Evolutionary conservation across 2,888 invertebrate genomes (phyloP), one percentile per base, ranked within the genome.

Genomic region (Troides aeacus): DNA sequence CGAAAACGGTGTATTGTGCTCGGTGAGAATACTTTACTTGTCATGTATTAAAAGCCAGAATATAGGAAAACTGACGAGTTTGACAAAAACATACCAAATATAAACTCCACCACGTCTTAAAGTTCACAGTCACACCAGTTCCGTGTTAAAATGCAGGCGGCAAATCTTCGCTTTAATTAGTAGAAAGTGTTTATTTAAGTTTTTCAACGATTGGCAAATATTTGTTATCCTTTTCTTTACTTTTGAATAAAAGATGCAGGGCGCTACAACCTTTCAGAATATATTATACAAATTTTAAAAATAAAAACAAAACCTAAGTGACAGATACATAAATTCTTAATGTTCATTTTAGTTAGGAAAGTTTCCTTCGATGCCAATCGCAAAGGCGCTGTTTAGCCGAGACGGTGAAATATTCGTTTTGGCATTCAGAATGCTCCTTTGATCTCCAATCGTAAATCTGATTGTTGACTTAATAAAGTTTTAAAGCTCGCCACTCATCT

Each of bases 231-330:
- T 39, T 58, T 62, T 72, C 65, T 73, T 75, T 77, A 76, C 77
- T 73, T 78, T 74, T 71, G 73, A 75, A 65, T 30, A 50, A 83
- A 81, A 82, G 82, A 85, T 87, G 84, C 85, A 84, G 86, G 81
- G 80, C 86, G 87, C 82, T 84, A 84, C 84, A 84, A 83, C 82
- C 81, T 80, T 81, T 83, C 85, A 79, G 92, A 90, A 92, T 92
- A 92, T 90, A 90, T 92, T 92, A 92, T 91, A 91, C 91, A 91
- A 92, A 92, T 92, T 90, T 90, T 88, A 89, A 89, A 89, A 89
- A 91, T 85, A 92, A 91, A 87, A 92, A 90, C 89, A 90, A 87
- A 86, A 83, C 77, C 78, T 81, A 86, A 87, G 89, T 91, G 92
- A 92, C 92, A 92, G 92, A 87, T 90, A 92, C 91, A 92, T 86